phyloP scores from a whole-genome alignment of 64 coral and sea anemone genomes.

The Montipora efflorescens region DNA sequence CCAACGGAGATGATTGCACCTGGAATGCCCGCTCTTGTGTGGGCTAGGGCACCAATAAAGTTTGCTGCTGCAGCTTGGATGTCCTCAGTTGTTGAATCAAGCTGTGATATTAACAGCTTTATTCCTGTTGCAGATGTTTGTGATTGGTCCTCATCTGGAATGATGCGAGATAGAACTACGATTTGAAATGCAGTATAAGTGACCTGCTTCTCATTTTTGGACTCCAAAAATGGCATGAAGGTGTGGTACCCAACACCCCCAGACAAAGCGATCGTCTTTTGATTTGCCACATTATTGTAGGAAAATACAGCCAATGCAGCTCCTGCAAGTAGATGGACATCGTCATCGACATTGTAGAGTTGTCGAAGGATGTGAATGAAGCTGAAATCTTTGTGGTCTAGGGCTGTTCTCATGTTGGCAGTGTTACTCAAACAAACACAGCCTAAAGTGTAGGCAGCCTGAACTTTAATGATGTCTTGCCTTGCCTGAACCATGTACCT shows the following conservation, averaged over 20 bases:
- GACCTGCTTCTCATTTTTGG: slow-evolving; percentile 68
- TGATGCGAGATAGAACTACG: slow-evolving; percentile 90
- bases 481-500: slow-evolving; percentile 88
- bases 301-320: slow-evolving; percentile 87
- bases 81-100: slow-evolving; percentile 79
- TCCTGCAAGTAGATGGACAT: slow-evolving; percentile 79
- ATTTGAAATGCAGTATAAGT: slow-evolving; percentile 96
- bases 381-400: slow-evolving; percentile 87
- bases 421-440: slow-evolving; percentile 90
- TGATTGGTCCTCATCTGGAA: slow-evolving; percentile 95
- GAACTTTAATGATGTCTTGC: slow-evolving; percentile 86
- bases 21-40: slow-evolving; percentile 94
- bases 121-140: slow-evolving; percentile 89
- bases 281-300: slow-evolving; percentile 91
- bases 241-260: slow-evolving; percentile 86
- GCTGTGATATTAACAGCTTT: slow-evolving; percentile 82
- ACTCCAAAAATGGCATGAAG: slow-evolving; percentile 83
- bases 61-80: slow-evolving; percentile 86
- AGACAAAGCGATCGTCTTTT: slow-evolving; percentile 86
- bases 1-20: slow-evolving; percentile 93
- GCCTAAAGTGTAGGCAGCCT: slow-evolving; percentile 91
- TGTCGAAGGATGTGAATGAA: slow-evolving; percentile 82
- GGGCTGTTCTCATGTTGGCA: slow-evolving; percentile 79
- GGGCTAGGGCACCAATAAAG: slow-evolving; percentile 90
- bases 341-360: slow-evolving; percentile 83